A percentile compares a stretch with the other conserved stretches of the same genome.
Conservation (phyloP, 1,140 invertebrate species). For the Leptestheria dahalacensis region DNA sequence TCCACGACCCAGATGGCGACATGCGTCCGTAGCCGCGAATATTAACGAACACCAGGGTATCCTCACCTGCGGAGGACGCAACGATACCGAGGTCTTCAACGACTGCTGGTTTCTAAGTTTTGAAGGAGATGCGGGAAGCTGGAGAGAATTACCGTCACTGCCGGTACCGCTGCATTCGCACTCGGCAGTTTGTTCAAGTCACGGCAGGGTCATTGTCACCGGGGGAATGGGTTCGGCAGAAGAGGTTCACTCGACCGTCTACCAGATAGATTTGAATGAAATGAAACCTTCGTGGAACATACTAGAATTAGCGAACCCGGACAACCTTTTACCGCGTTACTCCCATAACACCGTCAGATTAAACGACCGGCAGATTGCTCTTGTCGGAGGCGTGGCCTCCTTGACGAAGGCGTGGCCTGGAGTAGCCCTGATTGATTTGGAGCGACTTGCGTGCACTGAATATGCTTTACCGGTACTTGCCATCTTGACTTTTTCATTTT, state of each 20-base stretch:
- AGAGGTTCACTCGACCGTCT: constrained; percentile 22
- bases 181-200: constrained; percentile 22
- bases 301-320: constrained; percentile 16
- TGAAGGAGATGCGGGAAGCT: not conserved
- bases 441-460: constrained; percentile 23
- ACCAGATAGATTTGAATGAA: constrained; percentile 23
- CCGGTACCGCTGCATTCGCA: constrained; percentile 27
- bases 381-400: constrained; percentile 31
- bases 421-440: constrained; percentile 29
- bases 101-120: constrained; percentile 24
- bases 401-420: constrained; percentile 25
- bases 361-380: constrained; percentile 24
- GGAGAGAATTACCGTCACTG: not conserved
- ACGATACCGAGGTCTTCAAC: constrained; percentile 20
- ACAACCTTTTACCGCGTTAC: constrained; percentile 22
- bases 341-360: constrained; percentile 28
- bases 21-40: not conserved
- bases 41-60: constrained; percentile 18
- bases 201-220: constrained; percentile 25
- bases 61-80: constrained; percentile 27
- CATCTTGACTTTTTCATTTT: too few relatives aligned
- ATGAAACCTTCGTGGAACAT: constrained; percentile 22
- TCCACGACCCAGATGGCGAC: constrained; percentile 14
- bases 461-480: constrained; percentile 28
- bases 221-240: constrained; percentile 27